Base-by-base conservation (phyloP, 2,797 vertebrate genomes). In the Pseudochaenichthys georgianus region DNA sequence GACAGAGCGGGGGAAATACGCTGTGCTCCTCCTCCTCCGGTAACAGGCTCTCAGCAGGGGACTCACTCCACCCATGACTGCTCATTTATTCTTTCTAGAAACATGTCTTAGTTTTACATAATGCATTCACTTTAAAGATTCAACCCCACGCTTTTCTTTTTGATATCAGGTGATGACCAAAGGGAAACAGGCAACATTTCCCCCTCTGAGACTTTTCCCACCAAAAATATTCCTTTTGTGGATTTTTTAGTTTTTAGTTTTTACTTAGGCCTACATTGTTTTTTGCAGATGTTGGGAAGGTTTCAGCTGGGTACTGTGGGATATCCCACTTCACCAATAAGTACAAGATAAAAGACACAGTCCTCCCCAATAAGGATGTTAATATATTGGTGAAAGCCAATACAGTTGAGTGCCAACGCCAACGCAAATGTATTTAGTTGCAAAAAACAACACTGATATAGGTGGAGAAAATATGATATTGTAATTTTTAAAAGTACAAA, bases 1-100 rank as follows among this genome's bases (percentile, higher is more conserved):
- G 86, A 2, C 54, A 61, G 31, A 67, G 38, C 59, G 42, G 88
- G 91, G 89, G 72, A 91, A 90, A 53, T 15, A 89, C 88, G 54
- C 62, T 16, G 17, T 1, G 75, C 53, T 74, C 74, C 78, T 80
- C 74, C 80, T 78, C 80, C 85, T 83, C 81, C 84, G 78, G 65
- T 89, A 71, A 83, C 72, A 2, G 47, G 13, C 66, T 77, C 53
- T 53, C 52, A 16, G 52, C 64, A 34, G 63, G 74, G 70, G 73
- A 65, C 66, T 43, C 19, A 64, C 66, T 41, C 19, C 9, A 55
- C 46, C 23, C n/a, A 1, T 9, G 19, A 12, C 28, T 23, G 58
- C 71, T 67, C 43, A 17, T 64, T 51, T 52, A 6, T 13, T 43
- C 59, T 72, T 17, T 74, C 16, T 59, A 73, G 45, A 80, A 84